These are phyloP conservation scores for Drosophila nigritarsus DNA, from an alignment of 2,888 invertebrate species.

Conservation along the genomic window DNA sequence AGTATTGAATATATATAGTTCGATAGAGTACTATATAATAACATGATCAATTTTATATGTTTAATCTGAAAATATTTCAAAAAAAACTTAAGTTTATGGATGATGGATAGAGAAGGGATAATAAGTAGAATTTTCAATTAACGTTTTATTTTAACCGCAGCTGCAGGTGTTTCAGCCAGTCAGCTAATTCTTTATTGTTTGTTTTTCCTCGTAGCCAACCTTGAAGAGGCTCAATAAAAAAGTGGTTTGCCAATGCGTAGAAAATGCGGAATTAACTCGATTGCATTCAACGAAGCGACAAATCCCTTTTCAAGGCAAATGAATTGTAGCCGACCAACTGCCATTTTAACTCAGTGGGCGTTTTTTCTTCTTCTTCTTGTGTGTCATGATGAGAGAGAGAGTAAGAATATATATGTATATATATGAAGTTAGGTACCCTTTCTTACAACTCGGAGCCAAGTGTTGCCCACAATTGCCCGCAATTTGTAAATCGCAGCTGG, in stretches of 20 bases:
- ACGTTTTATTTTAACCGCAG: background rate
- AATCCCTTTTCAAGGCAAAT: constrained; percentile 48
- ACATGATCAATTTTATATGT: background rate
- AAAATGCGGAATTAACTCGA: constrained; percentile 71
- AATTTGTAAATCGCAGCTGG: constrained; percentile 43
- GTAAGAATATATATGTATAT: background rate
- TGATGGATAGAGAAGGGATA: background rate
- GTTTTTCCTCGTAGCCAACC: background rate
- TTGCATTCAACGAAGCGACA: constrained; percentile 71
- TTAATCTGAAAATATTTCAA: background rate
- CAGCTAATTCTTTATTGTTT: constrained; percentile 15
- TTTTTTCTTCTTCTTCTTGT: constrained; percentile 18
- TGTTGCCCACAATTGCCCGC: constrained; percentile 37
- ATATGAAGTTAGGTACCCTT: background rate
- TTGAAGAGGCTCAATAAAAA: constrained; percentile 29
- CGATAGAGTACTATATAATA: too few relatives aligned
- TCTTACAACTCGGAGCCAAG: background rate
- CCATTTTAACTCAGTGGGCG: constrained; percentile 18
- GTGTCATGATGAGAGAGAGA: background rate
- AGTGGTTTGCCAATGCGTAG: constrained; percentile 42
- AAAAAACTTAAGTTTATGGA: background rate
- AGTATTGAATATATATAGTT: too few relatives aligned
- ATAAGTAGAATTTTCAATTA: background rate
- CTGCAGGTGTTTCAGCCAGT: constrained; percentile 1
- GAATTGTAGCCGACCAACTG: constrained; percentile 10